Conservation (phyloP, 2,113 vertebrate species). For the Osmerus eperlanus region DNA sequence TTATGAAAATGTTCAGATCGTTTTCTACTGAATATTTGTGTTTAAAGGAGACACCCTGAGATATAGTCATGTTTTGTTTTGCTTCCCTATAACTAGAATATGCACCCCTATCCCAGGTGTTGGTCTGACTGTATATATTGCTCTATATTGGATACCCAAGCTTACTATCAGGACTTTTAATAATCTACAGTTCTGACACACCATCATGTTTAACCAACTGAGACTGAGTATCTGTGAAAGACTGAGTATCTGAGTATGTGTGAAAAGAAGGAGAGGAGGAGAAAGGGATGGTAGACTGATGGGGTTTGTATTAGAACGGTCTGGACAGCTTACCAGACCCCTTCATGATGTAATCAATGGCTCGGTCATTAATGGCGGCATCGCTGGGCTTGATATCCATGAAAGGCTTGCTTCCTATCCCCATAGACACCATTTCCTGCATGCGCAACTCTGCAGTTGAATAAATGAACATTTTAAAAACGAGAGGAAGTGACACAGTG, state of each 20-base stretch:
- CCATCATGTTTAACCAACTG: neutral
- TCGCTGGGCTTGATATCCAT: slow-evolving; percentile 81
- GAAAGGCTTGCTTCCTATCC: slow-evolving; percentile 80
- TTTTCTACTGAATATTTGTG: too few relatives aligned
- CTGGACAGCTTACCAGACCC: slow-evolving; percentile 66
- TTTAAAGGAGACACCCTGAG: too few relatives aligned
- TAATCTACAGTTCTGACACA: neutral
- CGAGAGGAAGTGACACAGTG: neutral
- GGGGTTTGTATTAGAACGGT: neutral
- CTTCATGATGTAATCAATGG: slow-evolving; percentile 76
- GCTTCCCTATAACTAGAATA: neutral
- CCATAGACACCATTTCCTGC: slow-evolving; percentile 84
- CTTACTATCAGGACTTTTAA: slow-evolving; percentile 1
- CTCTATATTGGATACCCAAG: neutral
- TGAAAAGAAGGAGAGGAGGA: neutral
- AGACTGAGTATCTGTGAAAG: neutral
- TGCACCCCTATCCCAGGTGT: neutral
- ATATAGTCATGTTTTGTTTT: too few relatives aligned
- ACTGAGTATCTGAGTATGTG: too few relatives aligned
- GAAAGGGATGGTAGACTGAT: neutral
- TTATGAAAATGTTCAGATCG: too few relatives aligned
- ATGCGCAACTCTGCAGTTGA: slow-evolving; percentile 74
- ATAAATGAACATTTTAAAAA: neutral
- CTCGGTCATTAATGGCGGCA: slow-evolving; percentile 75
- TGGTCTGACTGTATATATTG: neutral